These are phyloP conservation scores for Fregata magnificens DNA, from an alignment of 2,113 vertebrate genomes.

Conservation along the genomic window DNA sequence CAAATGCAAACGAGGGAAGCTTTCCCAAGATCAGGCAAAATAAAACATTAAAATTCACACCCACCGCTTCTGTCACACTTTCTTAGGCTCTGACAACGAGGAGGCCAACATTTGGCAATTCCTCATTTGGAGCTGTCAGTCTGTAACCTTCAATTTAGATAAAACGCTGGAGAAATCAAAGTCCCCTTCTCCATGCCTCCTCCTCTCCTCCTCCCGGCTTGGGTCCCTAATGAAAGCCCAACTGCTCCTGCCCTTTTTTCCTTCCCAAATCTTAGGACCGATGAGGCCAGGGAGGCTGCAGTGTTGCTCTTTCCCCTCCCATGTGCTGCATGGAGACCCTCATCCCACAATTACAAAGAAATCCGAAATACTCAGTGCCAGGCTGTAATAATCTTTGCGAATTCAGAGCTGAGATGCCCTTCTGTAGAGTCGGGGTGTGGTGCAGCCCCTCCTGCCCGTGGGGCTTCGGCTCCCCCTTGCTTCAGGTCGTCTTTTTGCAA, in stretches of 20 bases:
- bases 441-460: accelerated
- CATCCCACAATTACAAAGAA: background rate
- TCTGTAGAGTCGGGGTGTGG: accelerated
- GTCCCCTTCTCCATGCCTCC: background rate
- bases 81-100: background rate
- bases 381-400: background rate
- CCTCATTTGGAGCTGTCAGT: background rate
- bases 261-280: background rate
- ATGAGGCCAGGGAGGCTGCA: background rate
- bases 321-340: background rate
- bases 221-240: background rate
- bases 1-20: background rate
- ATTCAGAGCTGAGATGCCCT: background rate
- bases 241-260: background rate
- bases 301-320: background rate
- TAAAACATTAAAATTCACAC: background rate
- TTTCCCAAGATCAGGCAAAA: background rate
- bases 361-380: accelerated
- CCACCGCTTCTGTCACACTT: background rate
- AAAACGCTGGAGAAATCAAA: background rate
- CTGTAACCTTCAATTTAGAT: background rate
- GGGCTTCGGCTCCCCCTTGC: background rate
- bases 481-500: background rate
- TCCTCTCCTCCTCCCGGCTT: background rate
- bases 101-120: background rate